Base-by-base conservation (phyloP, 2,888 invertebrate genomes). In the Schizotus pectinicornis region DNA sequence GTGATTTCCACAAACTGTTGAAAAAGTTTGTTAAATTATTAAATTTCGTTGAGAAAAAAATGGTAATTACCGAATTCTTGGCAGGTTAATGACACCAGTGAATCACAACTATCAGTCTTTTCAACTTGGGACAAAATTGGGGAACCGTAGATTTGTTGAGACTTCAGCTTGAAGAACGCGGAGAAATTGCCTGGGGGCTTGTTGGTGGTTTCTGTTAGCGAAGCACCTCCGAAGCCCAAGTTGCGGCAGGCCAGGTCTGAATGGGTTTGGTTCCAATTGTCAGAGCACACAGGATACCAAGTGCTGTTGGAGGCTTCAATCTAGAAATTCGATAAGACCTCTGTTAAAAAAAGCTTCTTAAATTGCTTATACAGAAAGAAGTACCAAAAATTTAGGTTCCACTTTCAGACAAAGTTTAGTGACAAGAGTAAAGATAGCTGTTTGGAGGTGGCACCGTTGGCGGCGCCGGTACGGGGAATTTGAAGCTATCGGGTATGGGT, bases 171-270 rank as follows among this genome's bases (percentile, higher is more conserved):
- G 55, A 70, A 70, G 60, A 68, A 66, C 58, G 66, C 39, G 35
- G 62, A 67, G 68, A 55, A 56, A 14, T 61, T 61, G 12, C 42
- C 58, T 35, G 56, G 65, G 3, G 66, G 59, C 22, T 66, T 65
- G 0, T 72, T 67, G 8, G 75, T 75, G 30, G 73, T 68, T 61
- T 77, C 78, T 3, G 79, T 76, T 12, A 69, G 65, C 8, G 68
- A 65, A 0, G 84, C 76, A 6, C 79, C 80, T 7, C 79, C 74
- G 62, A 80, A 85, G 33, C 87, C 87, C 59, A 87, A 73, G 39
- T 75, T 78, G 64, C 80, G 80, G 64, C 87, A 87, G 13, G 83
- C 81, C 35, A 79, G 68, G 64, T 85, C 81, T 31, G 85, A 85
- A 66, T 82, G 80, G 5, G 81, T 79, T 14, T 77, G 74, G 53